Percentiles rank a stretch among this genome's conserved stretches.
Evolutionary conservation across 2,888 invertebrate species (phyloP).

Genomic region (Tortricodes alternella): DNA sequence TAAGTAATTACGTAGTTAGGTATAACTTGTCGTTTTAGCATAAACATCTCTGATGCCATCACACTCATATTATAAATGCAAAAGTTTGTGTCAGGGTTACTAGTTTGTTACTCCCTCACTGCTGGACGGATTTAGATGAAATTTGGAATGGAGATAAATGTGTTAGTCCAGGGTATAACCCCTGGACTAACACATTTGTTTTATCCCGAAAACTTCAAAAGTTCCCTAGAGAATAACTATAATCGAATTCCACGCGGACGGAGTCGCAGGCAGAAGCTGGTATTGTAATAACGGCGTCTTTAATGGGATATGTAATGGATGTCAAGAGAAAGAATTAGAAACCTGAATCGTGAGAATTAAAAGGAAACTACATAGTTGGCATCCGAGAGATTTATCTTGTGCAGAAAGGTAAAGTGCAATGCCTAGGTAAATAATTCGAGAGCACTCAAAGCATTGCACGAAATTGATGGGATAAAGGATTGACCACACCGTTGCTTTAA

Average conservation of each 20-base stretch:
- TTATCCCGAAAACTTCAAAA: too few relatives aligned
- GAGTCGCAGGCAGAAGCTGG: too few relatives aligned
- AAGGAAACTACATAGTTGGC: slow-evolving; percentile 23
- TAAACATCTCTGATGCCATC: slow-evolving; percentile 11
- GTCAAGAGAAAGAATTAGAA: slow-evolving; percentile 17
- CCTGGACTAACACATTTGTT: too few relatives aligned
- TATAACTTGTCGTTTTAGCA: not conserved
- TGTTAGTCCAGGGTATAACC: too few relatives aligned
- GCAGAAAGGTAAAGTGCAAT: slow-evolving; percentile 9
- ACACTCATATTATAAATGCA: too few relatives aligned
- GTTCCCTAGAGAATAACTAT: too few relatives aligned
- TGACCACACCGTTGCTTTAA: too few relatives aligned
- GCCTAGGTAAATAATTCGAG: slow-evolving; percentile 25
- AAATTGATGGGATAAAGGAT: not conserved
- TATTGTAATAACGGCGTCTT: slow-evolving; percentile 1
- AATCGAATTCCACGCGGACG: too few relatives aligned
- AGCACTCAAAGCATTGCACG: slow-evolving; percentile 2
- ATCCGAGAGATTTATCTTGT: slow-evolving; percentile 20
- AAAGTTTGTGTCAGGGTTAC: too few relatives aligned
- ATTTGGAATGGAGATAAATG: too few relatives aligned
- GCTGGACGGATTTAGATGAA: too few relatives aligned
- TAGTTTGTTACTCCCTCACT: too few relatives aligned
- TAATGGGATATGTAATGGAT: slow-evolving; percentile 14
- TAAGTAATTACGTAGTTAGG: not conserved
- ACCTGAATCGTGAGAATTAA: slow-evolving; percentile 23